Evolutionary conservation across 2,888 invertebrate genomes (phyloP), one percentile per base, ranked within the genome.

Genomic region (Dyspetes luteomarginatus): DNA sequence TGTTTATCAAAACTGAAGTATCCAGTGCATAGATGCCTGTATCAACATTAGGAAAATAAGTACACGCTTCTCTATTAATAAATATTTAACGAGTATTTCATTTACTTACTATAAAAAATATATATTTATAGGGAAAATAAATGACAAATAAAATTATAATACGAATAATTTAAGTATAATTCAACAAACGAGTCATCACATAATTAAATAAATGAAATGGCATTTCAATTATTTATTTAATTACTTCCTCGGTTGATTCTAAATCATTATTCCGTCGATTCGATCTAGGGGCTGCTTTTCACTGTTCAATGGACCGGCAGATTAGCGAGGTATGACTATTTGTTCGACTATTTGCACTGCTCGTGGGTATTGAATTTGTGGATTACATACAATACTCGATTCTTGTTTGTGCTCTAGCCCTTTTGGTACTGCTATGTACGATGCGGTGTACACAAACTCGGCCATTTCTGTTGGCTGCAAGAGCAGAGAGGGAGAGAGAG

Each of bases 291-390:
- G n/a, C 17, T 48, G 28, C 26, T 69, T 15, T 41, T 68, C 24
- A 19, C 26, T 19, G 55, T 28, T 36, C 45, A 62, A 56, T 74
- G 24, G 55, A 12, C 43, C 62, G 45, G 41, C 68, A 62, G 68
- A 78, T 74, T 73, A 78, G 56, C 62, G 30, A 28, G 55, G 28
- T 56, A 62, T 56, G 73, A 68, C 17, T 56, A 73, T 78, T 78
- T 78, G 78, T 73, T 56, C 45, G 62, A 26, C 62, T 56, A 78
- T 78, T 68, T 64, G 73, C 78, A 41, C 41, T 15, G 58, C n/a
- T 30, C 30, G 9, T 12, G 15, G 28, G 30, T 67, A 67, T 52
- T 50, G 75, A 68, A 60, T 60, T 36, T 43, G 45, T 60, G 48
- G n/a, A 5, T 28, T 60, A 58, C 41, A 24, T 62, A 73, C 60